These are phyloP conservation scores for Cephalopterus ornatus DNA, from an alignment of 2,113 vertebrate species.

Conservation along the genomic window DNA sequence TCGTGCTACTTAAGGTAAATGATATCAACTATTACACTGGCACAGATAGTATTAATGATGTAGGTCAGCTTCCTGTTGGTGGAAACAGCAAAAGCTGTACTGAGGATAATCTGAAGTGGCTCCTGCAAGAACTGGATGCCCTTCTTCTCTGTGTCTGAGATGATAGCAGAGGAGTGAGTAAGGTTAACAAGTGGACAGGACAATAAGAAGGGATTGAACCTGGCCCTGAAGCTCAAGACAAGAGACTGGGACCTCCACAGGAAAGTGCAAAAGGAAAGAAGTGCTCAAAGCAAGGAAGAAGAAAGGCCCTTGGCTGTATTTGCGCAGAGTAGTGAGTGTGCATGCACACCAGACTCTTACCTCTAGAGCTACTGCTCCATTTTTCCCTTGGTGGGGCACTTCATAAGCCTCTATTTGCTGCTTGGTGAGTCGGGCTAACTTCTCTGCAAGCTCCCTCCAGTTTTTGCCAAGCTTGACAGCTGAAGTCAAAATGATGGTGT, in stretches of 20 bases:
- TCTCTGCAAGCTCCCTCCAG: constrained; percentile 92
- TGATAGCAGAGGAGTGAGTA: not conserved
- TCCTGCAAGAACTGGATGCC: not conserved
- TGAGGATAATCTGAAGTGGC: not conserved
- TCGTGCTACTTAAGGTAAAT: not conserved
- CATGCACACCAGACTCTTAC: constrained; percentile 43
- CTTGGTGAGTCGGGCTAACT: constrained; percentile 82
- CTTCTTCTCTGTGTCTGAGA: not conserved
- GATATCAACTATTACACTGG: not conserved
- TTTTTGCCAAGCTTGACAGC: constrained; percentile 89
- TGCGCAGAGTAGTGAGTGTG: not conserved
- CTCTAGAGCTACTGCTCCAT: constrained; percentile 79
- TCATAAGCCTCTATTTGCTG: constrained; percentile 89
- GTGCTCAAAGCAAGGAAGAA: not conserved
- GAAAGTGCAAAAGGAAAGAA: not conserved
- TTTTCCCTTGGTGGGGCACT: constrained; percentile 84
- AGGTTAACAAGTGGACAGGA: not conserved
- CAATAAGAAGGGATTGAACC: not conserved
- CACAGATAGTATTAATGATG: not conserved
- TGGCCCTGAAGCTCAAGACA: not conserved
- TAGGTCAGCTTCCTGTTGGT: not conserved
- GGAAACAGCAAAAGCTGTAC: not conserved
- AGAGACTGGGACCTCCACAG: not conserved
- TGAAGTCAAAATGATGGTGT: constrained; percentile 88
- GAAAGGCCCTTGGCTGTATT: not conserved